Evolutionary conservation across 2,888 invertebrate genomes (phyloP).

Genomic region (Clivina fossor): DNA sequence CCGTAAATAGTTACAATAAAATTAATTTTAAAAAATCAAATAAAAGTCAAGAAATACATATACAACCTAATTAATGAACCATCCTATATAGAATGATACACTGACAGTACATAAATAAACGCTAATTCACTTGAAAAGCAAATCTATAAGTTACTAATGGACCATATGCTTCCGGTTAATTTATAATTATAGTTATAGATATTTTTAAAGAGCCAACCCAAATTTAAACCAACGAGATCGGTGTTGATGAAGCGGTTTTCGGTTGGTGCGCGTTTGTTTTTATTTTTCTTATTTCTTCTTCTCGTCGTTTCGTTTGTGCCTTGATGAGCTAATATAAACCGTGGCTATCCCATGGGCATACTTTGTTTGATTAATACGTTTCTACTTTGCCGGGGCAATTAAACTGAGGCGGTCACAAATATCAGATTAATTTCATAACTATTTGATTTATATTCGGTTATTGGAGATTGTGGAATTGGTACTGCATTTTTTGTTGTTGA

Average conservation of each 20-base stretch:
- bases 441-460: conserved; percentile 16
- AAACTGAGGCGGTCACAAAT: conserved; percentile 26
- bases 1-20: no score
- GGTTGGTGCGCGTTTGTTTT: no score
- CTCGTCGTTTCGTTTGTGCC: no score
- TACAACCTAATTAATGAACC: not conserved
- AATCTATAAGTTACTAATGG: conserved; percentile 32
- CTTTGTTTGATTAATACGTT: conserved; percentile 23
- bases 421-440: conserved; percentile 25
- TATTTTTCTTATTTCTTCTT: no score
- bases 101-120: no score
- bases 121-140: no score
- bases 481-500: no score
- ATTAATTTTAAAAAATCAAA: not conserved
- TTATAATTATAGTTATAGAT: conserved; percentile 33
- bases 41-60: not conserved
- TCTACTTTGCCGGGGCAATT: conserved; percentile 25
- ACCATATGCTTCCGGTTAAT: conserved; percentile 34
- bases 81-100: not conserved
- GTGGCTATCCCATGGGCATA: not conserved
- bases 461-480: no score
- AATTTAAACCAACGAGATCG: not conserved
- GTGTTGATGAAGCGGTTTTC: conserved; percentile 9
- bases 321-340: no score
- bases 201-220: conserved; percentile 32